phyloP scores from a whole-genome alignment of 1,140 invertebrate genomes.

The Trypoxylus dichotomus region DNA sequence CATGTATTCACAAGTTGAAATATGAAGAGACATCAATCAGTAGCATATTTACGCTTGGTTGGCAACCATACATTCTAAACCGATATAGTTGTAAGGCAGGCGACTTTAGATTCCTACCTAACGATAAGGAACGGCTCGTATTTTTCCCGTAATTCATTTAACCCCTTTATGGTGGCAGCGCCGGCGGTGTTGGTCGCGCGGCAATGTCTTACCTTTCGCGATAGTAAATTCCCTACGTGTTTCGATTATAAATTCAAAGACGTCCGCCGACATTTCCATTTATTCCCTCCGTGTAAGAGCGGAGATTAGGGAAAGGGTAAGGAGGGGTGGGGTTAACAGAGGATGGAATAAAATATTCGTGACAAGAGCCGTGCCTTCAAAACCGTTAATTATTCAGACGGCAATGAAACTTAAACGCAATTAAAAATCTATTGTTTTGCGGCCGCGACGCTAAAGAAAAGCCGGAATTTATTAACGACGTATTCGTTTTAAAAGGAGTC shows the following conservation, averaged over 20 bases:
- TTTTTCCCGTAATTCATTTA: background rate
- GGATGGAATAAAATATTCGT: background rate
- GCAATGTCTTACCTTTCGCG: background rate
- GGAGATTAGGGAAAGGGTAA: background rate
- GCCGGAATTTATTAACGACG: background rate
- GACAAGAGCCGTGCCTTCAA: background rate
- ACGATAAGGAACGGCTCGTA: background rate
- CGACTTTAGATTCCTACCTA: too few relatives aligned
- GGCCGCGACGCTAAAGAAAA: background rate
- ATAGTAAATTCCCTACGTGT: background rate
- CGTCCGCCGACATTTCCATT: background rate
- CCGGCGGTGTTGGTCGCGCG: background rate
- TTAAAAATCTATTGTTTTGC: background rate
- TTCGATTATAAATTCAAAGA: background rate
- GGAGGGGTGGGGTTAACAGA: background rate
- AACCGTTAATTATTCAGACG: conserved; percentile 3
- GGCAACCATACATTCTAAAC: too few relatives aligned
- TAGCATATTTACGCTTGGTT: too few relatives aligned
- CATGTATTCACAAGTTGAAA: too few relatives aligned
- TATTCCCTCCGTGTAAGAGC: background rate
- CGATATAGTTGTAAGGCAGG: too few relatives aligned
- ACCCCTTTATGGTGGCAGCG: background rate
- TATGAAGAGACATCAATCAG: too few relatives aligned
- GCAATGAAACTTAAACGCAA: conserved; percentile 6
- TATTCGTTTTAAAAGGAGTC: background rate